Base-by-base conservation (phyloP, 2,888 invertebrate genomes). In the Eupithecia subumbrata region DNA sequence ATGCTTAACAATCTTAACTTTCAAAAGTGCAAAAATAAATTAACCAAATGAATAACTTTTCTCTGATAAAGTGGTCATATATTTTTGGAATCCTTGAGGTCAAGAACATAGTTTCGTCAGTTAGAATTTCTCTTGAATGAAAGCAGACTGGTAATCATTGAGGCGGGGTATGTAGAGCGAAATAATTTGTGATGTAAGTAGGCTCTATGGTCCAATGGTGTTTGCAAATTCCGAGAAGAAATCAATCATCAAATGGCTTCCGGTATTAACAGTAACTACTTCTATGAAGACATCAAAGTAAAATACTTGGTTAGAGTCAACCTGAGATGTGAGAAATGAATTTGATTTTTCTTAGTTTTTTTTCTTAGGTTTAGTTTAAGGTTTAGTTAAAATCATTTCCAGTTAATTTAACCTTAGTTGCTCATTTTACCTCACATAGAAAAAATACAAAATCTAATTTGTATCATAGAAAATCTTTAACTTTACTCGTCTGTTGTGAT, bases 51-150 rank as follows among this genome's bases (percentile, higher is more conserved):
- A 56, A 9, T 11, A 11, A 52, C 22, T 63, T 63, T 63, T 30
- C 18, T 56, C 11, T 9, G 16, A 64, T 34, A 34, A 34, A 8
- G 2, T 64, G 9, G 18, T 64, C 0, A 34, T 64, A 64, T 85
- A 86, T 87, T 84, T 86, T 82, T 82, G 79, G 82, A 81, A 43
- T 73, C 76, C 76, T 89, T 85, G 88, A 88, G 91, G 91, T 92
- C 91, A 91, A 88, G 90, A 90, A 90, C 88, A 89, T 89, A 25
- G 83, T 88, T 81, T 80, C 79, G 78, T 78, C 74, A 73, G 73
- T 77, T 68, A 73, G 45, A 79, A 73, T 79, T 77, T 77, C 76
- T 77, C 76, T 76, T 45, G 69, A 79, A 68, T 76, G 79, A 79
- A 79, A 80, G 78, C 72, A 69, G 76, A 77, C 76, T 40, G 25